Percentiles rank a stretch among this genome's conserved stretches.
phyloP scores from a whole-genome alignment of 2,797 vertebrate genomes.

The Thalassophryne amazonica region DNA sequence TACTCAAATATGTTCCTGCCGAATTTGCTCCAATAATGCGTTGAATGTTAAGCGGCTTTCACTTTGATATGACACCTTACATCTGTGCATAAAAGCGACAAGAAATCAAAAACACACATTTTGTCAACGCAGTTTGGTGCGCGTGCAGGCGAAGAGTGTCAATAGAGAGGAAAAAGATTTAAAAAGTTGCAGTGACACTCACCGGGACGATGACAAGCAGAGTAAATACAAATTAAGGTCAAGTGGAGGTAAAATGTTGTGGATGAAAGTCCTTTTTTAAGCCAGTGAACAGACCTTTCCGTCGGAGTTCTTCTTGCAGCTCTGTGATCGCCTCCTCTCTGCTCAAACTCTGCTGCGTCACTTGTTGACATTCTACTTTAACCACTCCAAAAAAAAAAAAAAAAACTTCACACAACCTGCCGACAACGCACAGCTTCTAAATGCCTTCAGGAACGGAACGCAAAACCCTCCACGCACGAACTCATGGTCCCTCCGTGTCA shows the following conservation, averaged over 20 bases:
- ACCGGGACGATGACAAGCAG: neutral
- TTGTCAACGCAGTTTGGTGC: conserved; percentile 4
- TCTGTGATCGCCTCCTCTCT: conserved; percentile 38
- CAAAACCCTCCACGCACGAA: too few relatives aligned
- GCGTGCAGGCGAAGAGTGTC: neutral
- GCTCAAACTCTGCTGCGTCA: conserved; percentile 55
- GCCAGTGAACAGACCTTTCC: conserved; percentile 27
- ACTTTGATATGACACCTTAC: accelerated
- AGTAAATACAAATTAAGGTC: accelerated
- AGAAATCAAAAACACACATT: neutral
- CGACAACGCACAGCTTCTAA: too few relatives aligned
- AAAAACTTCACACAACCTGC: too few relatives aligned
- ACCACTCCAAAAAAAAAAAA: conserved; percentile 51
- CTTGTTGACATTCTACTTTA: conserved; percentile 65
- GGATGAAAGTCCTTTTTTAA: neutral
- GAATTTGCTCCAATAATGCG: neutral
- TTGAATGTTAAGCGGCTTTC: accelerated
- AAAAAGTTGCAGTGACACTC: neutral
- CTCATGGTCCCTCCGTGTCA: too few relatives aligned
- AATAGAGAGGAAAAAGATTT: neutral
- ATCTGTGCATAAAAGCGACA: neutral
- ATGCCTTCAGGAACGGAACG: too few relatives aligned
- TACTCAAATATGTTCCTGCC: neutral
- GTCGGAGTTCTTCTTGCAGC: neutral
- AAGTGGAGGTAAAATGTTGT: neutral